Percentiles rank a stretch among this genome's conserved stretches.
Evolutionary conservation across 2,888 invertebrate species (phyloP).

Genomic region (Adela reaumurella): DNA sequence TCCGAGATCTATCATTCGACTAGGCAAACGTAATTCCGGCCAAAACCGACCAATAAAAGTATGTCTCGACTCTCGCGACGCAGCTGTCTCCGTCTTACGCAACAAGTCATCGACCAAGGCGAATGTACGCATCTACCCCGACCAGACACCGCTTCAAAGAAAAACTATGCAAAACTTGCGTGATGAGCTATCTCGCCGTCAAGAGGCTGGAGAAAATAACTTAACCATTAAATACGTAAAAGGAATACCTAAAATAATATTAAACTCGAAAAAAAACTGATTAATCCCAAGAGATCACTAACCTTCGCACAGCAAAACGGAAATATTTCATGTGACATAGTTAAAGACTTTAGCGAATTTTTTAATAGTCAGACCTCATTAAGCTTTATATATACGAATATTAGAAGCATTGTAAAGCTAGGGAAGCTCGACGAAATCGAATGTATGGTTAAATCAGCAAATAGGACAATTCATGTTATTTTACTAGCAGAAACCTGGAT

Average conservation of each 20-base stretch:
- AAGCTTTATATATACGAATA: slow-evolving; percentile 8
- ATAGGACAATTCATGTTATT: slow-evolving; percentile 8
- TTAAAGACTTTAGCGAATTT: slow-evolving; percentile 7
- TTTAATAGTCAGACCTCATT: slow-evolving; percentile 6
- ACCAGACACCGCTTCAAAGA: slow-evolving; percentile 11
- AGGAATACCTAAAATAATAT: slow-evolving; percentile 11
- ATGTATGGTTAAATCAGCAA: slow-evolving; percentile 6
- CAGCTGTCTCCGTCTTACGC: slow-evolving; percentile 5
- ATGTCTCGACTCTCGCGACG: slow-evolving; percentile 4
- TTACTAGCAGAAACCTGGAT: slow-evolving; percentile 14
- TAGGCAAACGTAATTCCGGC: slow-evolving; percentile 7
- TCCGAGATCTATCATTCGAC: slow-evolving; percentile 4
- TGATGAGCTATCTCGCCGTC: slow-evolving; percentile 6
- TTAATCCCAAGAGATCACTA: neutral
- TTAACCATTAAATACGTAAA: slow-evolving; percentile 11
- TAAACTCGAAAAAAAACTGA: slow-evolving; percentile 8
- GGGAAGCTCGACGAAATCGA: slow-evolving; percentile 9
- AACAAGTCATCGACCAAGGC: slow-evolving; percentile 2
- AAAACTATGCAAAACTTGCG: slow-evolving; percentile 7
- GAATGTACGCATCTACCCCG: slow-evolving; percentile 8
- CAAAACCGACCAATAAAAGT: slow-evolving; percentile 7
- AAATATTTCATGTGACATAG: slow-evolving; percentile 5
- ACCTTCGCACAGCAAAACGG: slow-evolving; percentile 1
- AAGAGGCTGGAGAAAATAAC: slow-evolving; percentile 8
- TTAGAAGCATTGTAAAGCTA: slow-evolving; percentile 7